phyloP scores from a whole-genome alignment of 1,140 invertebrate species.

The Maconellicoccus hirsutus region DNA sequence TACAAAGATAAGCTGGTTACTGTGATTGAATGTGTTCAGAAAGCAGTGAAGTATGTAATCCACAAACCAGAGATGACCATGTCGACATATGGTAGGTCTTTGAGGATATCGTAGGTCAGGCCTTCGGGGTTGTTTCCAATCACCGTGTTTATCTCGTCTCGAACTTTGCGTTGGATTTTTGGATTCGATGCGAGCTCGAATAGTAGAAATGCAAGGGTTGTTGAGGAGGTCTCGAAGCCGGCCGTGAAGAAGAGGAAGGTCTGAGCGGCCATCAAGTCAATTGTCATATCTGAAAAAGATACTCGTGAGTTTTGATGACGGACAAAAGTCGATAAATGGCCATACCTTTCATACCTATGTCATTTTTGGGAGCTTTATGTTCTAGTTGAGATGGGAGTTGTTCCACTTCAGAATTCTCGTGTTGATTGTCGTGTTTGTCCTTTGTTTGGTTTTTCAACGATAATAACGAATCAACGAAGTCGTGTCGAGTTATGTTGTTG shows the following conservation, averaged over 20 bases:
- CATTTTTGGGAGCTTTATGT: too few species aligned
- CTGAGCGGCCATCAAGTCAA: conserved; percentile 15
- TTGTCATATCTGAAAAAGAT: neutral
- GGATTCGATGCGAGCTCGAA: conserved; percentile 40
- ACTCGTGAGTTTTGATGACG: too few species aligned
- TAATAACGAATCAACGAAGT: conserved; percentile 34
- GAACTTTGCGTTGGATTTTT: conserved; percentile 43
- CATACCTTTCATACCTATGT: too few species aligned
- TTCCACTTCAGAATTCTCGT: neutral
- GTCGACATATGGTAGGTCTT: conserved; percentile 38
- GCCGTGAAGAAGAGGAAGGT: conserved; percentile 39
- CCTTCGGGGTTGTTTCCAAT: conserved; percentile 35
- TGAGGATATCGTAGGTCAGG: conserved; percentile 39
- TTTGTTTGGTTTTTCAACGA: conserved; percentile 23
- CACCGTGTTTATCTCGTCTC: conserved; percentile 43
- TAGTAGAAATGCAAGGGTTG: conserved; percentile 36
- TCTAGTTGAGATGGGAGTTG: neutral
- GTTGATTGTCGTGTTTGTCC: neutral
- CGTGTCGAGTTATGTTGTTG: conserved; percentile 31
- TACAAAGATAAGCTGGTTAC: conserved; percentile 27
- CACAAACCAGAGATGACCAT: conserved; percentile 32
- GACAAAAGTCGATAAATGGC: too few species aligned
- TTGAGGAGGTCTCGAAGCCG: conserved; percentile 45
- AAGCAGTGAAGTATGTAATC: too few species aligned
- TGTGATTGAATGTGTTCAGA: too few species aligned